A percentile compares a stretch with the other conserved stretches of the same genome.
These are phyloP conservation scores for Silurus meridionalis DNA, from an alignment of 2,113 vertebrate species.

Conservation along the genomic window DNA sequence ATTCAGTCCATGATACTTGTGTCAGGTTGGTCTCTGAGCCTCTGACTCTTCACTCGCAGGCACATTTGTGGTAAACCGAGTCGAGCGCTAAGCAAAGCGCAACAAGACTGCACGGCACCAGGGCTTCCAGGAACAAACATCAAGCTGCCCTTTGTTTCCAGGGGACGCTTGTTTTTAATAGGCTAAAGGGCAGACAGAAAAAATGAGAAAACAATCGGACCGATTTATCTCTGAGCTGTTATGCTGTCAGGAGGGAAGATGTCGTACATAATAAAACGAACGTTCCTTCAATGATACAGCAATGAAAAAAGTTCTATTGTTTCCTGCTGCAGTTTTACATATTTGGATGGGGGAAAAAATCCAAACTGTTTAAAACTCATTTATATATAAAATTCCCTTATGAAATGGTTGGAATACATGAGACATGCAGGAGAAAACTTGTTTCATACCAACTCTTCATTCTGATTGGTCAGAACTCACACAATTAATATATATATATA, in stretches of 20 bases:
- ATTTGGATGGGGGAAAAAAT: too few species aligned
- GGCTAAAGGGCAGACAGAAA: not conserved
- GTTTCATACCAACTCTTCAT: too few species aligned
- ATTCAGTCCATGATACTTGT: slow-evolving; percentile 42
- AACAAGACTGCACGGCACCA: slow-evolving; percentile 48
- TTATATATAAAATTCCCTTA: too few species aligned
- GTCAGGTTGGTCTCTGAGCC: slow-evolving; percentile 39
- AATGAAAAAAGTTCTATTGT: not conserved
- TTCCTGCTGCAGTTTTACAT: not conserved
- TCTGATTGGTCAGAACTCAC: too few species aligned
- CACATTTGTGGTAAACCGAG: slow-evolving; percentile 51
- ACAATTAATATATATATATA: too few species aligned
- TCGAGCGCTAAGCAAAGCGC: slow-evolving; percentile 14
- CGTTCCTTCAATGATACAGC: not conserved
- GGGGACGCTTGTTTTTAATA: slow-evolving; percentile 12
- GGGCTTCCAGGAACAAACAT: slow-evolving; percentile 31
- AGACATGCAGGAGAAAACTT: not conserved
- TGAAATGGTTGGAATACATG: too few species aligned
- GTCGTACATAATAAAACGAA: not conserved
- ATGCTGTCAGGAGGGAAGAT: not conserved
- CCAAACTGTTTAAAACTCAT: not conserved
- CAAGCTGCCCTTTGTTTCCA: slow-evolving; percentile 41
- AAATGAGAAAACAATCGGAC: not conserved
- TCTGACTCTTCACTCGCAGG: slow-evolving; percentile 35
- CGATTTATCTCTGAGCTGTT: not conserved